phyloP scores from a whole-genome alignment of 2,797 vertebrate species.

The Limnodromus scolopaceus region DNA sequence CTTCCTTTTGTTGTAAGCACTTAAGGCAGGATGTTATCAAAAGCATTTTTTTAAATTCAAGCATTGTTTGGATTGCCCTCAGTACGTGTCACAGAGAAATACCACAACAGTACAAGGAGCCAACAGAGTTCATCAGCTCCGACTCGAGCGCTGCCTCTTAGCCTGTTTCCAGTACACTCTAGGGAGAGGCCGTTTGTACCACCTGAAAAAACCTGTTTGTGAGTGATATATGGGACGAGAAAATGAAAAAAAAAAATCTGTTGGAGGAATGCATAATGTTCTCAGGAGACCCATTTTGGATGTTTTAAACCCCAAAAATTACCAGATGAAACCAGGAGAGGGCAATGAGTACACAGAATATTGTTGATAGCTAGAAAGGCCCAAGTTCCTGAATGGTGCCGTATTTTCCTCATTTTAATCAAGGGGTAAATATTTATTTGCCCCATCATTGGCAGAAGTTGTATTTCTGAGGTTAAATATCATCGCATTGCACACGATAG shows the following conservation, averaged over 20 bases:
- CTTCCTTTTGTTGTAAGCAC: background rate
- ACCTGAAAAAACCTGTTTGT: background rate
- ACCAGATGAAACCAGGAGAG: slow-evolving; percentile 75
- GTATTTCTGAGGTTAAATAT: background rate
- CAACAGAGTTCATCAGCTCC: background rate
- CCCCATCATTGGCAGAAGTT: background rate
- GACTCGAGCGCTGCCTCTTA: background rate
- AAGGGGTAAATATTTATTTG: background rate
- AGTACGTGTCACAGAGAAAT: rapidly evolving
- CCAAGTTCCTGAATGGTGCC: background rate
- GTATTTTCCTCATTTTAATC: background rate
- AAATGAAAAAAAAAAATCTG: background rate
- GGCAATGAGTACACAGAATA: slow-evolving; percentile 68
- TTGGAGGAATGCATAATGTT: background rate
- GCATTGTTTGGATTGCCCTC: background rate
- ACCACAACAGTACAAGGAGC: background rate
- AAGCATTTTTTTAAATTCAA: background rate
- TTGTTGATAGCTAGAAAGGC: background rate
- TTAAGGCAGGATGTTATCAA: background rate
- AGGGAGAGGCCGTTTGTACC: background rate
- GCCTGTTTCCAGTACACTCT: background rate
- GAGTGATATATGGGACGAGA: rapidly evolving
- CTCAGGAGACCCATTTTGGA: background rate
- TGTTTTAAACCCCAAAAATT: slow-evolving; percentile 32
- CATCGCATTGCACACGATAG: background rate